A percentile compares a stretch with the other conserved stretches of the same genome.
Evolutionary conservation across 2,113 vertebrate species (phyloP).

Genomic region (Bubo blakistoni): DNA sequence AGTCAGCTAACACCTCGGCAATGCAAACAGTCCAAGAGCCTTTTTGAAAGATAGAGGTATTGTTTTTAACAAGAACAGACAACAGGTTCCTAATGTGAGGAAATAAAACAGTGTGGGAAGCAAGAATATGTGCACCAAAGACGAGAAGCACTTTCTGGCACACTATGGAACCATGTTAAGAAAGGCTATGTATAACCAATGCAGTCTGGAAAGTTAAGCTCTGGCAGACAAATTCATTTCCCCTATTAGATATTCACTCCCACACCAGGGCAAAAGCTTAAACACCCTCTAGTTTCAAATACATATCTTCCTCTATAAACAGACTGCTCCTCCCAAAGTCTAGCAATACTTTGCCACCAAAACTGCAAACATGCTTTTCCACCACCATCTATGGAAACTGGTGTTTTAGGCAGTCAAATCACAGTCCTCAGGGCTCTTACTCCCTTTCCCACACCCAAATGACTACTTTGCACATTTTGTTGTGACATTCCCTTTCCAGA

Average conservation of each 20-base stretch:
- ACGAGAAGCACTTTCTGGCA: neutral
- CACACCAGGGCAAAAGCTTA: neutral
- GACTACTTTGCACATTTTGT: neutral
- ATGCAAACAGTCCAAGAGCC: neutral
- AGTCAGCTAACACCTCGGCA: neutral
- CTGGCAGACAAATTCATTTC: neutral
- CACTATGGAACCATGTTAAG: fast-evolving
- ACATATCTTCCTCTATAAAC: neutral
- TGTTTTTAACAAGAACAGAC: neutral
- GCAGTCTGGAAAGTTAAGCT: neutral
- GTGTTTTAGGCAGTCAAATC: neutral
- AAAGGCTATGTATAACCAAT: neutral
- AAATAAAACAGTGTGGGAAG: neutral
- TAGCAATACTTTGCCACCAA: neutral
- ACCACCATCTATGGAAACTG: neutral
- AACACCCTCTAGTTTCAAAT: neutral
- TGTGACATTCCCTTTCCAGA: neutral
- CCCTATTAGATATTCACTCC: neutral
- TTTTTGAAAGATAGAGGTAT: neutral
- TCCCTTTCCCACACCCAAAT: neutral
- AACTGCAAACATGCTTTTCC: neutral
- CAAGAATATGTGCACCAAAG: neutral
- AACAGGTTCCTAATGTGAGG: neutral
- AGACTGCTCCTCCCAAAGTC: neutral
- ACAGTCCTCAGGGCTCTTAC: neutral